Percentiles rank a stretch among this genome's conserved stretches.
Evolutionary conservation across 1,140 invertebrate genomes (phyloP).

Genomic region (Argopecten irradians): DNA sequence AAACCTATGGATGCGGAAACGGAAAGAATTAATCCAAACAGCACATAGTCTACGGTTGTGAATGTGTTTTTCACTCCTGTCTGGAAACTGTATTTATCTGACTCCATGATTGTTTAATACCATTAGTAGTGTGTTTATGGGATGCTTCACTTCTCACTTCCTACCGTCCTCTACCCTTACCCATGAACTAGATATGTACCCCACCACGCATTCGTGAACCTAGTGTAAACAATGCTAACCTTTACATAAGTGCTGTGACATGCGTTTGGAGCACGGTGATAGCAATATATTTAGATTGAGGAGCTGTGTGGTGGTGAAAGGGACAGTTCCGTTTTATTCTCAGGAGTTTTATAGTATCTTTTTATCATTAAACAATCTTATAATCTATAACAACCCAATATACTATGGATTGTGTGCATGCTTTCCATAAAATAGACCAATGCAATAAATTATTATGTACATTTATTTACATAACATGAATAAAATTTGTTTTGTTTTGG

Average conservation of each 20-base stretch:
- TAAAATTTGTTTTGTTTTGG: too few species aligned
- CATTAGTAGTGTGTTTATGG: background rate
- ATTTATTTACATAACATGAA: too few species aligned
- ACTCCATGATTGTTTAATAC: background rate
- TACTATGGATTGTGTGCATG: too few species aligned
- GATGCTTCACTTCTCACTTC: background rate
- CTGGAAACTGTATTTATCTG: conserved; percentile 36
- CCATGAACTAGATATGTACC: background rate
- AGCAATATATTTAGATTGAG: background rate
- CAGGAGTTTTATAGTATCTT: too few species aligned
- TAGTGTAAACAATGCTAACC: background rate
- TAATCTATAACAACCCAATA: too few species aligned
- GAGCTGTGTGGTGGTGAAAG: background rate
- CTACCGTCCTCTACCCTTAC: background rate
- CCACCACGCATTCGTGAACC: background rate
- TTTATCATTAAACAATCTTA: too few species aligned
- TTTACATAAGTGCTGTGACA: background rate
- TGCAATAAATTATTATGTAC: too few species aligned
- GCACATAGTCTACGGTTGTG: conserved; percentile 42
- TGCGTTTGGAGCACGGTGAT: background rate
- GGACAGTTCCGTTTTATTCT: background rate
- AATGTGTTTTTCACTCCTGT: conserved; percentile 42
- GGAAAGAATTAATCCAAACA: conserved; percentile 40
- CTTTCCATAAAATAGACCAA: too few species aligned
- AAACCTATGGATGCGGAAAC: conserved; percentile 83